Conservation (phyloP, 1,140 invertebrate species). For the Proctacanthus coquilletti region DNA sequence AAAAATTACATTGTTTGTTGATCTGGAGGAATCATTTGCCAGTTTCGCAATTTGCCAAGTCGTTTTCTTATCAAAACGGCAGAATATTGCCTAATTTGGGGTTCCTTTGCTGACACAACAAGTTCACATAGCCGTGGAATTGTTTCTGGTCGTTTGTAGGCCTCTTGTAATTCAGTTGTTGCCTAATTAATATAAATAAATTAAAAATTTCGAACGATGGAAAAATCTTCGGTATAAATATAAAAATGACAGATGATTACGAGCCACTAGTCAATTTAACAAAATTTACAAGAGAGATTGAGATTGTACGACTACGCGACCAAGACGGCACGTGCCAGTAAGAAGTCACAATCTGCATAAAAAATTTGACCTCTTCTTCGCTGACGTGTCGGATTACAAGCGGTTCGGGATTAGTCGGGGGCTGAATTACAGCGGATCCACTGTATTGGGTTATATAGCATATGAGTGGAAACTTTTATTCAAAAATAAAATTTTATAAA, state of each 20-base stretch:
- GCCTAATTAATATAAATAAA: constrained; percentile 33
- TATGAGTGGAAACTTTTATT: too few species aligned
- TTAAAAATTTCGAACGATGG: not conserved
- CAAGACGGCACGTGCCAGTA: not conserved
- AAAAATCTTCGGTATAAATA: not conserved
- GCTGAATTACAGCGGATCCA: too few species aligned
- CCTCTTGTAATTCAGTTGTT: constrained; percentile 43
- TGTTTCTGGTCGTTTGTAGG: constrained; percentile 44
- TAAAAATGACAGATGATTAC: not conserved
- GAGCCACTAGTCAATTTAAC: not conserved
- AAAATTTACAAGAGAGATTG: not conserved
- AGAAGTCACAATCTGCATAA: not conserved
- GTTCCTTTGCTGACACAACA: constrained; percentile 34
- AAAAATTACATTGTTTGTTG: constrained; percentile 32
- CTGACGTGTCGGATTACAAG: too few species aligned
- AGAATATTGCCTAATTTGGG: constrained; percentile 51
- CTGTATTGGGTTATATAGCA: too few species aligned
- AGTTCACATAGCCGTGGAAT: constrained; percentile 40
- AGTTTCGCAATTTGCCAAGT: constrained; percentile 40
- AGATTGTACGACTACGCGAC: not conserved
- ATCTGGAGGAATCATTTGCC: constrained; percentile 38
- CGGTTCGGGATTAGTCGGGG: too few species aligned
- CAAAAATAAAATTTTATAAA: too few species aligned
- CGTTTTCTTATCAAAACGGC: constrained; percentile 45
- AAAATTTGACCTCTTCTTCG: not conserved